A percentile compares a stretch with the other conserved stretches of the same genome.
Conservation (phyloP, 2,113 vertebrate species). For the Triplophysa rosa region DNA sequence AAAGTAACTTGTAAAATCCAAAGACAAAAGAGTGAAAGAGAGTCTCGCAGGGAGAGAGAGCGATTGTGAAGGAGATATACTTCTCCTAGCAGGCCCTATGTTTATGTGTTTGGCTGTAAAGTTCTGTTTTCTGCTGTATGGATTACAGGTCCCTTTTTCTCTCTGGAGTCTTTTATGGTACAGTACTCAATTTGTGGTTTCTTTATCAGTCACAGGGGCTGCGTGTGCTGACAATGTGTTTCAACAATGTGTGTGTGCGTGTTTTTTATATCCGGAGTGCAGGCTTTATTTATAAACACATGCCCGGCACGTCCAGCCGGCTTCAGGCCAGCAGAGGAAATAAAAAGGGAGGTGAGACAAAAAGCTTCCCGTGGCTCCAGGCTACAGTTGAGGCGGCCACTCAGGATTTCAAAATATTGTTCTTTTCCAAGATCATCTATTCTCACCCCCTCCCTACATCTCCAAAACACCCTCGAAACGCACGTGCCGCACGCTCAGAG, state of each 20-base stretch:
- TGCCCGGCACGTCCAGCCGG: constrained; percentile 69
- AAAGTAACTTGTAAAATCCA: background rate
- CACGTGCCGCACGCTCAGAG: constrained; percentile 5
- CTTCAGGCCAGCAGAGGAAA: constrained; percentile 72
- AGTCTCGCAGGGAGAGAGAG: background rate
- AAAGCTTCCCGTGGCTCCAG: constrained; percentile 69
- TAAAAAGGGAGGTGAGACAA: constrained; percentile 68
- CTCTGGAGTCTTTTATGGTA: constrained; percentile 35
- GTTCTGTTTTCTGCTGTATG: constrained; percentile 20
- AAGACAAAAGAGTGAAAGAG: background rate
- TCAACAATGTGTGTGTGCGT: constrained; percentile 13
- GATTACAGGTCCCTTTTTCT: constrained; percentile 8
- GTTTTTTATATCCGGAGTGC: constrained; percentile 53
- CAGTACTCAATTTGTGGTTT: constrained; percentile 27
- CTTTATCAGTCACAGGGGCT: constrained; percentile 23
- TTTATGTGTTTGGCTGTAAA: constrained; percentile 29
- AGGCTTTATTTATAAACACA: constrained; percentile 60
- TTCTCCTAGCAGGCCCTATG: constrained; percentile 17
- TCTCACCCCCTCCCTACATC: constrained; percentile 28
- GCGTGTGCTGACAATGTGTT: constrained; percentile 35
- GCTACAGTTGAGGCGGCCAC: constrained; percentile 70
- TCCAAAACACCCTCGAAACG: constrained; percentile 29
- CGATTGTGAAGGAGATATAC: constrained; percentile 4
- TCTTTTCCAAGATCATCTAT: constrained; percentile 68
- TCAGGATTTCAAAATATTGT: constrained; percentile 73